Conservation (phyloP, 2,113 vertebrate species). For the Benitochromis conjunctus region DNA sequence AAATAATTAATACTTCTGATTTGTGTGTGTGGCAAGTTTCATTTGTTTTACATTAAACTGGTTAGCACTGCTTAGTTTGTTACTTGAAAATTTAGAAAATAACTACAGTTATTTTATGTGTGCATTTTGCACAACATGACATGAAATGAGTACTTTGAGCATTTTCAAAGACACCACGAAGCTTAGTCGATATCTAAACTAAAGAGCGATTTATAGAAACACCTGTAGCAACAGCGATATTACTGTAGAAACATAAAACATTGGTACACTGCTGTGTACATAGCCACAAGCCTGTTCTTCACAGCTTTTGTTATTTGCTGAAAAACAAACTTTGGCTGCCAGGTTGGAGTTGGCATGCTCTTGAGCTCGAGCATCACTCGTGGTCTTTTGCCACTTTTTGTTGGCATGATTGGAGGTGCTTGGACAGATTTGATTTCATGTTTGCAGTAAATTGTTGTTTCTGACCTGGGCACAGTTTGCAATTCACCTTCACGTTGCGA, state of each 20-base stretch:
- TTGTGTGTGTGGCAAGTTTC: not conserved
- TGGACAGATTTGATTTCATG: not conserved
- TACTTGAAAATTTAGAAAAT: no score
- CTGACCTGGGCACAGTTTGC: not conserved
- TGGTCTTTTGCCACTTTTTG: not conserved
- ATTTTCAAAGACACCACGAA: accelerated
- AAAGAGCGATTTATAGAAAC: not conserved
- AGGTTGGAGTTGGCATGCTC: not conserved
- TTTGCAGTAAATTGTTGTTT: not conserved
- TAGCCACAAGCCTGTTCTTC: not conserved
- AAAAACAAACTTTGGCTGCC: not conserved
- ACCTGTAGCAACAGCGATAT: not conserved
- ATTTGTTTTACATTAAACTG: not conserved
- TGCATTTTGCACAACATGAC: not conserved
- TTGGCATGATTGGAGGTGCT: not conserved
- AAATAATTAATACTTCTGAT: not conserved
- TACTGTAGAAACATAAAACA: not conserved
- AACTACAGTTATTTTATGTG: not conserved
- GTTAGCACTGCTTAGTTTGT: not conserved
- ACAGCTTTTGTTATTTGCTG: not conserved
- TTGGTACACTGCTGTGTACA: not conserved
- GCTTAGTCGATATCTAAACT: not conserved
- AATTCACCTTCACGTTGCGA: not conserved
- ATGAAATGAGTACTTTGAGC: accelerated
- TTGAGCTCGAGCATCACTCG: not conserved